Percentiles rank a stretch among this genome's conserved stretches.
Conservation (phyloP, 2,113 vertebrate species). For the Eleginops maclovinus region DNA sequence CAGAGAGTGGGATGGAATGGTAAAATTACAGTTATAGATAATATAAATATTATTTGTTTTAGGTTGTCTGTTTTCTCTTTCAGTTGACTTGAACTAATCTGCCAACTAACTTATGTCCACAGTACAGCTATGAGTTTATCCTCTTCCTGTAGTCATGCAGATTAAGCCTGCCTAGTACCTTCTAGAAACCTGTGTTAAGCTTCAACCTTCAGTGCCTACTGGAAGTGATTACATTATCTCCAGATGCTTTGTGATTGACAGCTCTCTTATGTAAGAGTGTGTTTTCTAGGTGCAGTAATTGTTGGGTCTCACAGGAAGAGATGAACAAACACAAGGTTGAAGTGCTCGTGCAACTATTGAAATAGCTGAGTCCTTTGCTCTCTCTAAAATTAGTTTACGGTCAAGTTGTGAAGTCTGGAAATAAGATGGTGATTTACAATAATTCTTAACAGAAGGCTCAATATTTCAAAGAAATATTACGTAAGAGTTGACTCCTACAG, state of each 20-base stretch:
- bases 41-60: not conserved
- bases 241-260: constrained; percentile 34
- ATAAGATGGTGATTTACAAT: constrained; percentile 33
- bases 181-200: constrained; percentile 46
- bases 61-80: not conserved
- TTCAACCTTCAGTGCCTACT: constrained; percentile 2
- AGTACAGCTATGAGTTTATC: constrained; percentile 44
- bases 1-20: not conserved
- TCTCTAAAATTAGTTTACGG: constrained; percentile 7
- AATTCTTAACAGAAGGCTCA: constrained; percentile 14
- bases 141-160: constrained; percentile 16
- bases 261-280: constrained; percentile 42
- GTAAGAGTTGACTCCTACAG: constrained; percentile 51
- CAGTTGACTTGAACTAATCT: not conserved
- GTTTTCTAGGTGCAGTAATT: constrained; percentile 23
- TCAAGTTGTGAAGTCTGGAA: not conserved
- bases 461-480: constrained; percentile 43
- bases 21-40: not conserved
- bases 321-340: constrained; percentile 29
- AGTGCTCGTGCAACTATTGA: constrained; percentile 52
- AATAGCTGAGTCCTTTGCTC: constrained; percentile 29
- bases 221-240: constrained; percentile 49
- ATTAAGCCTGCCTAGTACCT: constrained; percentile 43
- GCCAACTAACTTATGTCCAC: not conserved
- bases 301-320: constrained; percentile 6